phyloP scores from a whole-genome alignment of 2,888 invertebrate species.

The Scaptomyza polygonia region DNA sequence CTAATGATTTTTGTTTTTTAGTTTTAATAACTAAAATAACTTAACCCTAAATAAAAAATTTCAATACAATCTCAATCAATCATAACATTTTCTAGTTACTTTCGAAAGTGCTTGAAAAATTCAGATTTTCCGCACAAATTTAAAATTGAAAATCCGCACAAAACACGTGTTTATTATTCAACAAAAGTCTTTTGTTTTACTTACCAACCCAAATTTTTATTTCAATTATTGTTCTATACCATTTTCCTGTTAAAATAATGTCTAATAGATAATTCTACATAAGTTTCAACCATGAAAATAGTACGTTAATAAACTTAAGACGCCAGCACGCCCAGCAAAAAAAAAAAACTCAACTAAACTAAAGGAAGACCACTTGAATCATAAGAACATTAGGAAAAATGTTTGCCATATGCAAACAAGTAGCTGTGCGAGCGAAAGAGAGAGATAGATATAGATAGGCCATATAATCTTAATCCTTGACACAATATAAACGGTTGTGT shows the following conservation, averaged over 20 bases:
- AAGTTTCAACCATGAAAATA: constrained; percentile 31
- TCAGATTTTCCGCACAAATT: too few relatives aligned
- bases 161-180: too few relatives aligned
- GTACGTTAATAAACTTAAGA: constrained; percentile 65
- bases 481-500: constrained; percentile 70
- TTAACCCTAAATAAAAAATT: too few relatives aligned
- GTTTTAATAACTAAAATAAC: too few relatives aligned
- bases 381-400: constrained; percentile 66
- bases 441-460: constrained; percentile 23
- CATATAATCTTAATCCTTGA: constrained; percentile 77
- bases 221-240: background rate
- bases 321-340: constrained; percentile 67
- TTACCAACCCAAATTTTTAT: background rate
- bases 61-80: too few relatives aligned
- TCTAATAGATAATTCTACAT: constrained; percentile 31
- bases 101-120: too few relatives aligned
- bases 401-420: constrained; percentile 25
- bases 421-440: background rate
- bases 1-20: too few relatives aligned
- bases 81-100: too few relatives aligned
- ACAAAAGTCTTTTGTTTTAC: background rate
- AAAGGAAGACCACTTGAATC: constrained; percentile 57
- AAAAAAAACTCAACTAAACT: too few relatives aligned
- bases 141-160: too few relatives aligned
- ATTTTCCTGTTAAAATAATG: background rate